A percentile compares a stretch with the other conserved stretches of the same genome.
These are phyloP conservation scores for Lates japonicus DNA, from an alignment of 2,797 vertebrate genomes.

Conservation along the genomic window DNA sequence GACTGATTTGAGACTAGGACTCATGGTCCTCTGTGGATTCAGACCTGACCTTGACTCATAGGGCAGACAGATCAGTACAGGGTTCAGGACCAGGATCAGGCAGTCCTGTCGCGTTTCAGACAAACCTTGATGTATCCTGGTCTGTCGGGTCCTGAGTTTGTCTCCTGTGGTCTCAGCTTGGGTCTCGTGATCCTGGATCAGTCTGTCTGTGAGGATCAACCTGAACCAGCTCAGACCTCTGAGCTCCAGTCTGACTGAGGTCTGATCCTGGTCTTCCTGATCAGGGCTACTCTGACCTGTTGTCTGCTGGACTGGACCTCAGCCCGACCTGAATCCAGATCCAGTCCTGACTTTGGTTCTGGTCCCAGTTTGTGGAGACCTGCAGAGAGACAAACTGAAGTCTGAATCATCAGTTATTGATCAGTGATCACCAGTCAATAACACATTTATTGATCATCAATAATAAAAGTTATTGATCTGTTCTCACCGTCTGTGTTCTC, in stretches of 20 bases:
- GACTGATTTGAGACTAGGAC: neutral
- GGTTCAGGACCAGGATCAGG: neutral
- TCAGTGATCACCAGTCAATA: neutral
- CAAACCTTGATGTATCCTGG: constrained; percentile 31
- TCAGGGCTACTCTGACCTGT: constrained; percentile 41
- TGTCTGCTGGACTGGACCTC: constrained; percentile 30
- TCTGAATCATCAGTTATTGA: neutral
- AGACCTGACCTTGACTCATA: constrained; percentile 34
- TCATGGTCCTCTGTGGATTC: neutral
- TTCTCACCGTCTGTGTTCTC: constrained; percentile 20
- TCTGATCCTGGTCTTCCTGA: constrained; percentile 46
- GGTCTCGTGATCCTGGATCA: neutral
- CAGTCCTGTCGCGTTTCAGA: neutral
- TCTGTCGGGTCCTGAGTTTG: neutral
- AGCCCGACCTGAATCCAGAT: neutral
- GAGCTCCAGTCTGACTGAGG: neutral
- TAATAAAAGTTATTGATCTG: too few species aligned
- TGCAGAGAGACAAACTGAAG: constrained; percentile 4
- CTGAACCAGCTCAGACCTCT: neutral
- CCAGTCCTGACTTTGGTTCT: neutral
- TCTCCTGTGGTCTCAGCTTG: constrained; percentile 1
- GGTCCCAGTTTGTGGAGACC: constrained; percentile 5
- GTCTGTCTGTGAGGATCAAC: neutral
- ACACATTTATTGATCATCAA: neutral
- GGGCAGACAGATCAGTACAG: neutral